phyloP scores from a whole-genome alignment of 2,888 invertebrate species.

The Linnaemya vulpina region DNA sequence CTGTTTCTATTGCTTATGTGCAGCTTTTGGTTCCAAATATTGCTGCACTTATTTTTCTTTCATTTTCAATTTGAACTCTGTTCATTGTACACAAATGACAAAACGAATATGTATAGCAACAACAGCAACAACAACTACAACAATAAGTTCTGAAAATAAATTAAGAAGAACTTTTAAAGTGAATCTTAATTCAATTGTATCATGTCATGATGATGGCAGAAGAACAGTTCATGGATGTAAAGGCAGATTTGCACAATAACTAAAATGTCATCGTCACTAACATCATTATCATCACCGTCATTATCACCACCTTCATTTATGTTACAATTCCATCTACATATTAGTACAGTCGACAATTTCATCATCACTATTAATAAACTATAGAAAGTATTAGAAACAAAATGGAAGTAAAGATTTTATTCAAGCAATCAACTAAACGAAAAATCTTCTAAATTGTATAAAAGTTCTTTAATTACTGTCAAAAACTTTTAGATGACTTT shows the following conservation, averaged over 20 bases:
- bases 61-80: not conserved
- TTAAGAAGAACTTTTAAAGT: slow-evolving; percentile 63
- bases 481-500: slow-evolving; percentile 62
- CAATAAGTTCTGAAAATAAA: slow-evolving; percentile 46
- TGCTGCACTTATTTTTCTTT: not conserved
- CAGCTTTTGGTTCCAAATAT: not conserved
- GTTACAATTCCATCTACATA: not conserved
- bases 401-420: slow-evolving; percentile 31
- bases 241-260: slow-evolving; percentile 5
- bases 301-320: not conserved
- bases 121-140: not conserved
- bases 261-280: not conserved
- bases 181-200: slow-evolving; percentile 68
- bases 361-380: slow-evolving; percentile 49
- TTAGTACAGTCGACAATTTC: not conserved
- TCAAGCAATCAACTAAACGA: slow-evolving; percentile 56
- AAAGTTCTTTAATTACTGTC: slow-evolving; percentile 69
- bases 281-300: not conserved
- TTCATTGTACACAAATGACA: slow-evolving; percentile 1
- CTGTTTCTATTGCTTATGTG: not conserved
- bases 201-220: slow-evolving; percentile 44
- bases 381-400: slow-evolving; percentile 33
- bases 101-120: slow-evolving; percentile 4
- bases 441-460: slow-evolving; percentile 61
- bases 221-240: slow-evolving; percentile 2